phyloP scores from a whole-genome alignment of 2,888 invertebrate species.

The Thymelicus lineola region DNA sequence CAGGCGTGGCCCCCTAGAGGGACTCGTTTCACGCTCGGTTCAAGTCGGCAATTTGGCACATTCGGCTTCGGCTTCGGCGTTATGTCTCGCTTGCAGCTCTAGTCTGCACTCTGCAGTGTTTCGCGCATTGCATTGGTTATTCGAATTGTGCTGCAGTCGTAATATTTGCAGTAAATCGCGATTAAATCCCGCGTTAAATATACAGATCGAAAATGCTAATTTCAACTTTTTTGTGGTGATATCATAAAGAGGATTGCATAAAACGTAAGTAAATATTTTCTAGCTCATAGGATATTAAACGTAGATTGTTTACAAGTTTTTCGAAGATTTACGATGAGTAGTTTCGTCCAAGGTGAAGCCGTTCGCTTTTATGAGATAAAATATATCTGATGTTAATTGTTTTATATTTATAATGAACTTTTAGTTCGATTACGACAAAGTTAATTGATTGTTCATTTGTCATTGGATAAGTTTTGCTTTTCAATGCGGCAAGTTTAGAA shows the following conservation, averaged over 20 bases:
- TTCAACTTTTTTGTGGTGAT: constrained; percentile 21
- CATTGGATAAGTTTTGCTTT: constrained; percentile 19
- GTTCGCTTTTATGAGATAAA: constrained; percentile 38
- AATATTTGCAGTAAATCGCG: constrained; percentile 13
- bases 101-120: constrained; percentile 22
- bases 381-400: background rate
- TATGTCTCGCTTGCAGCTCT: constrained; percentile 15
- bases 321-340: constrained; percentile 39
- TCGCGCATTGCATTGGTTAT: constrained; percentile 11
- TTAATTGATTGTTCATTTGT: constrained; percentile 6
- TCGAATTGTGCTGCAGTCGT: constrained; percentile 32
- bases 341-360: constrained; percentile 39
- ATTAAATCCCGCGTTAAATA: constrained; percentile 15
- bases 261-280: constrained; percentile 45
- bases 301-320: constrained; percentile 46
- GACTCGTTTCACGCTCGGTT: constrained; percentile 16
- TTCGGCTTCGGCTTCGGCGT: constrained; percentile 16
- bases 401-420: constrained; percentile 16
- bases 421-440: constrained; percentile 7
- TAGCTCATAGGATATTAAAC: constrained; percentile 25
- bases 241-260: constrained; percentile 28
- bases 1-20: constrained; percentile 13
- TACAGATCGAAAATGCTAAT: constrained; percentile 41
- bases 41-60: constrained; percentile 26
- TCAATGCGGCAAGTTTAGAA: background rate